Evolutionary conservation across 2,888 invertebrate species (phyloP).

Genomic region (Stenurella melanura): DNA sequence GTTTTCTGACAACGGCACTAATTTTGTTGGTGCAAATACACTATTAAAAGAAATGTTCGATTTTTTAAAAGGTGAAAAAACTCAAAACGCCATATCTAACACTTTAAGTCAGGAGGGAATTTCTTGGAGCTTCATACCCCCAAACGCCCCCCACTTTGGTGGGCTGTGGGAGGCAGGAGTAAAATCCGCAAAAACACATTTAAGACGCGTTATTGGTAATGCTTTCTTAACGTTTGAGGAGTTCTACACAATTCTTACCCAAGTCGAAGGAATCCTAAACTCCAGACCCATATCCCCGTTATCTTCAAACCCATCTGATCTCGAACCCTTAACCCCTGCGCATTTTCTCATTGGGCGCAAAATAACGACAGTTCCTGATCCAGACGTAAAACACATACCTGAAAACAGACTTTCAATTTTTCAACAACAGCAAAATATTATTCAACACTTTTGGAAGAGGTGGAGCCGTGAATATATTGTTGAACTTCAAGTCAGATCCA

Average conservation of each 20-base stretch:
- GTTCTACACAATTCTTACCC: constrained; percentile 27
- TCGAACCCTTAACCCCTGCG: not conserved
- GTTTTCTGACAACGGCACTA: no score
- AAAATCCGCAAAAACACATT: constrained; percentile 1
- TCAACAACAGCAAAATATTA: not conserved
- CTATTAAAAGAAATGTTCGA: no score
- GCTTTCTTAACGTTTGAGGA: not conserved
- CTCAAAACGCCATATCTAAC: no score
- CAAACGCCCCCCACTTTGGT: not conserved
- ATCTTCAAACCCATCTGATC: not conserved
- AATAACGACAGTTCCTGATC: not conserved
- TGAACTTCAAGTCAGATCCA: constrained; percentile 8
- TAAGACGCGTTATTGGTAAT: not conserved
- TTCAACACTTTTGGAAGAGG: constrained; percentile 11
- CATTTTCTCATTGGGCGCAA: not conserved
- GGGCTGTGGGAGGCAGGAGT: constrained; percentile 20
- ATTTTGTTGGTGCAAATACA: no score
- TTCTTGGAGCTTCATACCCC: not conserved
- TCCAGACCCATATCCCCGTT: constrained; percentile 25
- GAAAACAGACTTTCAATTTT: not conserved
- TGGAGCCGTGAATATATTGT: constrained; percentile 2
- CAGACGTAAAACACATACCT: not conserved
- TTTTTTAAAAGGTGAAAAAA: no score
- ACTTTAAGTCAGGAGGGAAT: not conserved
- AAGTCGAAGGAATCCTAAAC: constrained; percentile 36